These are phyloP conservation scores for Metalampra italica DNA, from an alignment of 2,888 invertebrate genomes.

Conservation along the genomic window DNA sequence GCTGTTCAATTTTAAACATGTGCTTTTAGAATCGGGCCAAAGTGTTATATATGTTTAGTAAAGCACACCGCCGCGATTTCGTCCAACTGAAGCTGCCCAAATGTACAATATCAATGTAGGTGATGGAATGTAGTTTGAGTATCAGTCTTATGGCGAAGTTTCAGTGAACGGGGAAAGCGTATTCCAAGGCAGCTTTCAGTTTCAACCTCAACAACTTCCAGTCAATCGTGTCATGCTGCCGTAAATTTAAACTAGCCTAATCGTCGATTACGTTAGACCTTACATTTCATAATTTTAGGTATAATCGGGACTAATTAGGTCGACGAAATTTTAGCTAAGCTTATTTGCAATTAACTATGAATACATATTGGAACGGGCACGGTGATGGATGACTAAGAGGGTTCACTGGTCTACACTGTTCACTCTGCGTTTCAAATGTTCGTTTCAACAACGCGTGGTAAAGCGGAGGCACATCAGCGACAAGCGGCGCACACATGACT, in stretches of 20 bases:
- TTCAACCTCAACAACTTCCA: slow-evolving; percentile 2
- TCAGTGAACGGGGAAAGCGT: slow-evolving; percentile 11
- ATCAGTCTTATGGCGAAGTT: slow-evolving; percentile 38
- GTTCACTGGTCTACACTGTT: neutral
- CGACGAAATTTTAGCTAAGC: neutral
- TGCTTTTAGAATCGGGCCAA: too few species aligned
- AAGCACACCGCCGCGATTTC: slow-evolving; percentile 24
- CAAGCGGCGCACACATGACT: slow-evolving; percentile 1
- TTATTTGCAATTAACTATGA: neutral
- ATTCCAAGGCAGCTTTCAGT: slow-evolving; percentile 7
- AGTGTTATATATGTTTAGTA: slow-evolving; percentile 10
- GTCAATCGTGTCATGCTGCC: neutral
- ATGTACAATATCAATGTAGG: slow-evolving; percentile 14
- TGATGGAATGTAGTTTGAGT: slow-evolving; percentile 44
- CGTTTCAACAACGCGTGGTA: neutral
- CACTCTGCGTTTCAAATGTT: neutral
- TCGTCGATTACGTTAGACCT: slow-evolving; percentile 1
- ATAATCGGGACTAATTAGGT: slow-evolving; percentile 1
- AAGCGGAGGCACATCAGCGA: slow-evolving; percentile 2
- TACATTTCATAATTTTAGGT: neutral
- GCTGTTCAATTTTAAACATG: too few species aligned
- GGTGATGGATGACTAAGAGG: neutral
- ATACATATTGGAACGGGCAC: neutral
- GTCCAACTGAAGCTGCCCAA: slow-evolving; percentile 14
- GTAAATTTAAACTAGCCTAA: slow-evolving; percentile 1